phyloP scores from a whole-genome alignment of 2,888 invertebrate genomes.

The Pseudococcus viburni region DNA sequence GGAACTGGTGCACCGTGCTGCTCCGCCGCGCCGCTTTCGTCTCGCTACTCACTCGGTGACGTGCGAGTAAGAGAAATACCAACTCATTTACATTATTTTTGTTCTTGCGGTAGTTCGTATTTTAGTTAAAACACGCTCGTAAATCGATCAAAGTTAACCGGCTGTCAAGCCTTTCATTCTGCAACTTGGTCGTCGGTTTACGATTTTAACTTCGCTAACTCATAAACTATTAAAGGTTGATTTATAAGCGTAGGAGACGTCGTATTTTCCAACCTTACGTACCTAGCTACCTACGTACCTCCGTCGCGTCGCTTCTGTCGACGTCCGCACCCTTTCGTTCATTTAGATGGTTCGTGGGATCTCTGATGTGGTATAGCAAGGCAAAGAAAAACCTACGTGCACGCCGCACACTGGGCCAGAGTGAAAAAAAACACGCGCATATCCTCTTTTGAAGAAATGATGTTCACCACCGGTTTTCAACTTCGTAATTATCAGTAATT shows the following conservation, averaged over 20 bases:
- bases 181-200: neutral
- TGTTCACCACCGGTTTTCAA: no score
- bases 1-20: neutral
- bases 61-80: constrained; percentile 12
- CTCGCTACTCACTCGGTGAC: neutral
- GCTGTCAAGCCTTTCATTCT: constrained; percentile 44
- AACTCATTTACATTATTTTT: constrained; percentile 42
- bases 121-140: constrained; percentile 34
- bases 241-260: constrained; percentile 24
- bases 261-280: constrained; percentile 3
- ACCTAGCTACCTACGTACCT: neutral
- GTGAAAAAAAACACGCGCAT: no score
- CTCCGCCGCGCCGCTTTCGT: neutral
- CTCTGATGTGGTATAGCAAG: neutral
- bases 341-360: neutral
- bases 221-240: constrained; percentile 31
- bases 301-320: neutral
- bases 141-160: constrained; percentile 41
- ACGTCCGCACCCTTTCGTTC: neutral
- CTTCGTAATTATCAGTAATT: no score
- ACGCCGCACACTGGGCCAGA: no score
- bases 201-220: constrained; percentile 30
- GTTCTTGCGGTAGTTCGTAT: constrained; percentile 34
- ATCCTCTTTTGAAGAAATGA: no score
- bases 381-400: neutral